phyloP scores from a whole-genome alignment of 2,113 vertebrate genomes.

The Amphilophus citrinellus region DNA sequence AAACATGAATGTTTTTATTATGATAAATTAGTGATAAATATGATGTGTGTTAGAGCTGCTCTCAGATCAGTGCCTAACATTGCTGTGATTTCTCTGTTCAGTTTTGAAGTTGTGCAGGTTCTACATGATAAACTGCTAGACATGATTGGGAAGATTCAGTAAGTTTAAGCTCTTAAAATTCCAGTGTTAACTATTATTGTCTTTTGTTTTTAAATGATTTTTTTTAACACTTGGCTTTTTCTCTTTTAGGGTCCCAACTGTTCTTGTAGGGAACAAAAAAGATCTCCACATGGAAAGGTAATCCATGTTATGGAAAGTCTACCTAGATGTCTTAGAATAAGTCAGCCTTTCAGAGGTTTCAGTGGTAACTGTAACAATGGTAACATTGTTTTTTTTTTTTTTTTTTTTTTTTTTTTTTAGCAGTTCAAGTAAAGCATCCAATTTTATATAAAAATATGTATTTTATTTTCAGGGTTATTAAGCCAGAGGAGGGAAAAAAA shows the following conservation, averaged over 20 bases:
- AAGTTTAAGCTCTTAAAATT: slow-evolving; percentile 61
- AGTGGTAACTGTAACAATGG: neutral
- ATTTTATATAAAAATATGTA: neutral
- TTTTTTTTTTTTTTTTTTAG: neutral
- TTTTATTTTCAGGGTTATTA: slow-evolving; percentile 77
- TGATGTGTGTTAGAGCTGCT: neutral
- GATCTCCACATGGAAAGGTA: slow-evolving; percentile 89
- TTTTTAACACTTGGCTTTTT: neutral
- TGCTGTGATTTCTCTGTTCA: slow-evolving; percentile 58
- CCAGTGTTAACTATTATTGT: too few relatives aligned
- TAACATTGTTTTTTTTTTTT: neutral
- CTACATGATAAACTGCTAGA: slow-evolving; percentile 87
- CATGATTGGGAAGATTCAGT: slow-evolving; percentile 87
- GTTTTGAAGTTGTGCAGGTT: slow-evolving; percentile 89
- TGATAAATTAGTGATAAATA: neutral
- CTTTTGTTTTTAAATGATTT: neutral
- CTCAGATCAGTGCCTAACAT: neutral
- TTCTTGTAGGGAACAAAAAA: slow-evolving; percentile 90
- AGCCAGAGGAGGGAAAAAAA: slow-evolving; percentile 87
- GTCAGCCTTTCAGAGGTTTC: neutral
- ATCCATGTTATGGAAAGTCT: neutral
- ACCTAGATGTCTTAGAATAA: neutral
- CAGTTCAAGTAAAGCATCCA: neutral
- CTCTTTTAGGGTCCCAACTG: slow-evolving; percentile 84
- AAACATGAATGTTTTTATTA: neutral